phyloP scores from a whole-genome alignment of 2,113 vertebrate species.

The human (Homo sapiens) region DNA sequence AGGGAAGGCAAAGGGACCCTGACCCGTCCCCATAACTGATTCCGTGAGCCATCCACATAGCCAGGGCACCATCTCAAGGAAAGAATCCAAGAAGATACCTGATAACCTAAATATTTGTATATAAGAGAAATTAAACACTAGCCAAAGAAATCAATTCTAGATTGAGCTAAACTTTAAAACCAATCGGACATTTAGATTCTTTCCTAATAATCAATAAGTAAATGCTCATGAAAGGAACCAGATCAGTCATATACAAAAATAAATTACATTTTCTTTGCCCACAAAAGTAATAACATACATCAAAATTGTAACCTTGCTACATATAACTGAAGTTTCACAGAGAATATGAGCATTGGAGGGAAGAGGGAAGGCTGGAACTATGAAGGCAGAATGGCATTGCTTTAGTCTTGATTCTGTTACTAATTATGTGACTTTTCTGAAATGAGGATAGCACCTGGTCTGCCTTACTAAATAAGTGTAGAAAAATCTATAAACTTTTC shows the following conservation, averaged over 20 bases:
- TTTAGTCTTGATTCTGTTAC: background rate
- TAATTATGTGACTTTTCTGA: background rate
- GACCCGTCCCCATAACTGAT: background rate
- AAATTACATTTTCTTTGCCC: background rate
- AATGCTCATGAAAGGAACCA: background rate
- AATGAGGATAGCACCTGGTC: background rate
- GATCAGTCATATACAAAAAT: background rate
- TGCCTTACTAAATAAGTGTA: background rate
- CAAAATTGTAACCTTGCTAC: background rate
- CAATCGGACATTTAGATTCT: background rate
- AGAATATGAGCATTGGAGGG: background rate
- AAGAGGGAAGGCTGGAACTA: background rate
- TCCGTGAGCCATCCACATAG: background rate
- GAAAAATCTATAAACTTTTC: background rate
- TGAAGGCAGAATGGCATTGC: background rate
- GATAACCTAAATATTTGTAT: background rate
- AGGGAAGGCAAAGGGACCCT: background rate
- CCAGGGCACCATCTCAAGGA: background rate
- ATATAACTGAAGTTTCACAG: background rate
- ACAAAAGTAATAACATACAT: background rate
- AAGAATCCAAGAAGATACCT: background rate
- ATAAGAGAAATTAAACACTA: background rate
- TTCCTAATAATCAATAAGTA: background rate
- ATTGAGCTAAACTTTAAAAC: background rate
- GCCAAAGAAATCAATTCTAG: background rate